Evolutionary conservation across 2,113 vertebrate species (phyloP).

Genomic region (Chloebia gouldiae): DNA sequence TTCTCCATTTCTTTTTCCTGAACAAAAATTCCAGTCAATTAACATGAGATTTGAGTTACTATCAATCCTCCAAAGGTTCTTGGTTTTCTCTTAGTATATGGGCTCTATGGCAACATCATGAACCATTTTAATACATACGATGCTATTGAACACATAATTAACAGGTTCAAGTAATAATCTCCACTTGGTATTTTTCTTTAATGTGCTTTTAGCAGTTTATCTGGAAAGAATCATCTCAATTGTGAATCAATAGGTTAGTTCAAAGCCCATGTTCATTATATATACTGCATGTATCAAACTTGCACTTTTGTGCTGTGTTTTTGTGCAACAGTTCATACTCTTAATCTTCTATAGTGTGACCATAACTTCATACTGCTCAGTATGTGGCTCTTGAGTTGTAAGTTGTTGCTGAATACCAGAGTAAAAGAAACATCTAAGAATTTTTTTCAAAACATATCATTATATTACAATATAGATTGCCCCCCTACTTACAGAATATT

Average conservation of each 20-base stretch:
- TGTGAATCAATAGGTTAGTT: slow-evolving; percentile 49
- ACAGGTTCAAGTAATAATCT: slow-evolving; percentile 55
- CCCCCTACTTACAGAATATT: slow-evolving; percentile 47
- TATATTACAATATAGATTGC: slow-evolving; percentile 18
- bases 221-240: slow-evolving; percentile 56
- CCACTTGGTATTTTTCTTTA: slow-evolving; percentile 59
- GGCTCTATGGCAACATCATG: slow-evolving; percentile 80
- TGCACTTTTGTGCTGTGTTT: slow-evolving; percentile 58
- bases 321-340: slow-evolving; percentile 54
- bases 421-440: slow-evolving; percentile 36
- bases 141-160: slow-evolving; percentile 45
- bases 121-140: slow-evolving; percentile 65
- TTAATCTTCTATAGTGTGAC: slow-evolving; percentile 53
- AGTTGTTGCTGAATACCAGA: slow-evolving; percentile 65
- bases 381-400: slow-evolving; percentile 58
- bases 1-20: slow-evolving; percentile 99
- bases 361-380: slow-evolving; percentile 79
- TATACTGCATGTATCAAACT: slow-evolving; percentile 45
- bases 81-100: slow-evolving; percentile 66
- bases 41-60: slow-evolving; percentile 39
- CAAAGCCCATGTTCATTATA: slow-evolving; percentile 45
- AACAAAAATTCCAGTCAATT: slow-evolving; percentile 75
- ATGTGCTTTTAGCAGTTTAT: slow-evolving; percentile 63
- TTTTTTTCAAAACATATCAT: slow-evolving; percentile 63
- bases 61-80: slow-evolving; percentile 24